phyloP scores from a whole-genome alignment of 2,797 vertebrate species.

The Periophthalmus magnuspinnatus region DNA sequence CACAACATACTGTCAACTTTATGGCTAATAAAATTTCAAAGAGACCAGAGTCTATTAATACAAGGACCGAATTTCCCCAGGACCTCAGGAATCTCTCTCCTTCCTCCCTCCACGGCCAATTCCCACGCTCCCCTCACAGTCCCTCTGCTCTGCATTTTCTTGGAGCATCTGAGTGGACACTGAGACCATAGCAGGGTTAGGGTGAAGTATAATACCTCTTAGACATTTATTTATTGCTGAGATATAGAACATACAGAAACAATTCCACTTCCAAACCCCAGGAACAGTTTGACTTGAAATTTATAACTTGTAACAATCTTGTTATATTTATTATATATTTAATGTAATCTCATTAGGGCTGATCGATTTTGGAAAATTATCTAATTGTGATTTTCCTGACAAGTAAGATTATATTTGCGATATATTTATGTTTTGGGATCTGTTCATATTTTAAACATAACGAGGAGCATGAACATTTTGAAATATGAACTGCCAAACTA shows the following conservation, averaged over 20 bases:
- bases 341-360: neutral
- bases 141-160: conserved; percentile 41
- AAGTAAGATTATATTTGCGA: no score
- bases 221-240: neutral
- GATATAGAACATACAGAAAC: neutral
- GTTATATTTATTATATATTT: no score
- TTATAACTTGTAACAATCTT: neutral
- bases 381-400: no score
- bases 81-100: conserved; percentile 82
- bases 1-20: conserved; percentile 87
- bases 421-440: neutral
- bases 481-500: neutral
- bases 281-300: neutral
- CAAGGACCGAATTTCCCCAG: conserved; percentile 81
- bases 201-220: neutral
- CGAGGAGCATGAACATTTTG: neutral
- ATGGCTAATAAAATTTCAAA: conserved; percentile 98
- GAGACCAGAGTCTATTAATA: conserved; percentile 89
- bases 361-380: neutral
- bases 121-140: conserved; percentile 77
- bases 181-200: conserved; percentile 6
- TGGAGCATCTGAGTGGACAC: conserved; percentile 47
- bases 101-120: conserved; percentile 73
- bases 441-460: neutral
- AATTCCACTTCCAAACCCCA: neutral